Percentiles rank a stretch among this genome's conserved stretches.
Conservation (phyloP, 1,140 invertebrate genomes). For the Brachystomella parvula region DNA sequence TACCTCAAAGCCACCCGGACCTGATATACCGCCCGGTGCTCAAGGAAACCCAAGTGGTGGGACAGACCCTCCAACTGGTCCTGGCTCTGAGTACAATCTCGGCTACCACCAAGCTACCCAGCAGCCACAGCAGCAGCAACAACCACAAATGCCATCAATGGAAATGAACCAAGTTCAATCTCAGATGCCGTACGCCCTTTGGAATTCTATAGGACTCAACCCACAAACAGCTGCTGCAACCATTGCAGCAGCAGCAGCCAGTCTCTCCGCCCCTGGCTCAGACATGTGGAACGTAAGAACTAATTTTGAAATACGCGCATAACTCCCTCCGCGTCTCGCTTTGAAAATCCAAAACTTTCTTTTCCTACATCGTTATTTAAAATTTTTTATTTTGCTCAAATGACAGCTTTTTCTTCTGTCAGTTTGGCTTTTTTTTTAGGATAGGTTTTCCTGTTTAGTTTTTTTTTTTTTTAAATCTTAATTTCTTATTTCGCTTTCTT, state of each 20-base stretch:
- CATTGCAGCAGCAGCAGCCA: conserved; percentile 42
- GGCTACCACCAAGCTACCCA: background rate
- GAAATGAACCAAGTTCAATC: background rate
- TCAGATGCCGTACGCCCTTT: conserved; percentile 6
- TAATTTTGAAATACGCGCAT: too few relatives aligned
- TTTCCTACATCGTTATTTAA: too few relatives aligned
- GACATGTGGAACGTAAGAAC: conserved; percentile 20
- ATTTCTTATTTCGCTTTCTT: too few relatives aligned
- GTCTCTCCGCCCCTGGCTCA: conserved; percentile 25
- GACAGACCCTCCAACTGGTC: background rate
- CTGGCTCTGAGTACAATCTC: background rate
- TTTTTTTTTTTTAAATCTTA: too few relatives aligned
- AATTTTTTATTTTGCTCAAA: background rate
- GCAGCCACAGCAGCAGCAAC: conserved; percentile 5
- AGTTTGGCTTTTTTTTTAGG: background rate
- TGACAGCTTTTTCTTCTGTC: background rate
- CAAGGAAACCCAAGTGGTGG: background rate
- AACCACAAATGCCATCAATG: conserved; percentile 1
- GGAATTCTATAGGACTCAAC: background rate
- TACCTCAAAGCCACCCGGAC: background rate
- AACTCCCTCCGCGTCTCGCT: too few relatives aligned
- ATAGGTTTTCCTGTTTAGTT: background rate
- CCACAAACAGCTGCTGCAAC: conserved; percentile 35
- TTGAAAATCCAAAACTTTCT: too few relatives aligned
- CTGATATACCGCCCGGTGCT: background rate